A percentile compares a stretch with the other conserved stretches of the same genome.
Conservation (phyloP, 2,113 vertebrate genomes). For the Myiopsitta monachus region DNA sequence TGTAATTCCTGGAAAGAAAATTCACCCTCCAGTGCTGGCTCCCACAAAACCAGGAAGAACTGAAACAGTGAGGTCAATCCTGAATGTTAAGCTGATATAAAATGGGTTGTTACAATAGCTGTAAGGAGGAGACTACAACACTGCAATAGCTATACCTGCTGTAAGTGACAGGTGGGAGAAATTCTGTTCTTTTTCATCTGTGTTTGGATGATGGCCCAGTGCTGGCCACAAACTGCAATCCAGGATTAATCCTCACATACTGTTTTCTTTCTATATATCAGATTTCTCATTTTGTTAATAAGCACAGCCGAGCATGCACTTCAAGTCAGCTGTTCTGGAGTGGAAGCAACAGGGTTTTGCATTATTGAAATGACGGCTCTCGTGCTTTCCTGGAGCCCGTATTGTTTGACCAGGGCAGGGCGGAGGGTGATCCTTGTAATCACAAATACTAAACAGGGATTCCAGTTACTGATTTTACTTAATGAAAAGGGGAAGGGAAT, state of each 20-base stretch:
- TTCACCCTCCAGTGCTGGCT: conserved; percentile 59
- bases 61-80: conserved; percentile 29
- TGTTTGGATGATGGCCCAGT: conserved; percentile 68
- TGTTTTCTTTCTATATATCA: conserved; percentile 79
- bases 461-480: conserved; percentile 49
- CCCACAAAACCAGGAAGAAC: conserved; percentile 58
- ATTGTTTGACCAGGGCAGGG: conserved; percentile 53
- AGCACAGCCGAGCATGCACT: conserved; percentile 66
- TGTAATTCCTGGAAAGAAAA: conserved; percentile 76
- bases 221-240: conserved; percentile 65
- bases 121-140: neutral
- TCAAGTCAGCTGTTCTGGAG: conserved; percentile 78
- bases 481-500: conserved; percentile 26
- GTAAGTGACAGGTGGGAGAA: conserved; percentile 67
- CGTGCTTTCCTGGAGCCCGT: conserved; percentile 20
- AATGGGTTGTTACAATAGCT: conserved; percentile 46
- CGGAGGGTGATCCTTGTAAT: conserved; percentile 13
- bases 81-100: conserved; percentile 59
- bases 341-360: conserved; percentile 66
- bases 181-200: conserved; percentile 21
- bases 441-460: conserved; percentile 46
- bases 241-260: conserved; percentile 74
- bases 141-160: conserved; percentile 54
- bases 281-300: conserved; percentile 81
- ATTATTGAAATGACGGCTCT: conserved; percentile 71